Evolutionary conservation across 2,113 vertebrate genomes (phyloP), one percentile per base, ranked within the genome.

Genomic region (Perca schrenkii): DNA sequence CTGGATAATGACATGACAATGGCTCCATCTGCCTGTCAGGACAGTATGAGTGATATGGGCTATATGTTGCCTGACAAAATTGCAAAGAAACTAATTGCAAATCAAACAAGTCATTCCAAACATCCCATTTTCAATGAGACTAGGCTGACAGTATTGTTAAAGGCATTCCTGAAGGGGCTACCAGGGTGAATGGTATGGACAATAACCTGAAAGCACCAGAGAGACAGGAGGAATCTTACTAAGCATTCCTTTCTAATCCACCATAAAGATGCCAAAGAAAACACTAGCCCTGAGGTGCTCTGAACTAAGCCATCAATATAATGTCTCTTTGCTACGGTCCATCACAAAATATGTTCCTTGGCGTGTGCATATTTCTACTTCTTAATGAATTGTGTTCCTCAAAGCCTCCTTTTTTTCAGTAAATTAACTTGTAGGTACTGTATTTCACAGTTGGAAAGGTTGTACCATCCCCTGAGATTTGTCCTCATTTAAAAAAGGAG

Each of bases 211-310:
- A 94, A 85, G 87, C 77, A 88, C 86, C 84, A 89, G 84, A 82
- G 86, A 84, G 87, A 91, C 82, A 91, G 86, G 81, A 91, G 81
- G 87, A 91, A 90, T 91, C 91, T 94, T 92, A 91, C 77, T 83
- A 93, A 89, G 92, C 93, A 95, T 95, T 96, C 94, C 94, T 91
- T 80, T 88, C 90, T 93, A 94, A 95, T 93, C 92, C 92, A 92
- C 90, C 85, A 72, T 93, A 92, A 94, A 92, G 89, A 92, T 91
- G 87, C 88, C 82, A 93, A 86, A 89, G 87, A 92, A 91, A 91
- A 91, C 91, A 92, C 77, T 47, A 60, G 83, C 84, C 90, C 85
- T n/a, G 78, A 88, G 94, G 88, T 91, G 86, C 86, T 71, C 61
- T 76, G 83, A 69, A 64, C 90, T 86, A 92, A 88, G 75, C 66